These are phyloP conservation scores for Calameuta pallipes DNA, from an alignment of 2,888 invertebrate species.

Conservation along the genomic window DNA sequence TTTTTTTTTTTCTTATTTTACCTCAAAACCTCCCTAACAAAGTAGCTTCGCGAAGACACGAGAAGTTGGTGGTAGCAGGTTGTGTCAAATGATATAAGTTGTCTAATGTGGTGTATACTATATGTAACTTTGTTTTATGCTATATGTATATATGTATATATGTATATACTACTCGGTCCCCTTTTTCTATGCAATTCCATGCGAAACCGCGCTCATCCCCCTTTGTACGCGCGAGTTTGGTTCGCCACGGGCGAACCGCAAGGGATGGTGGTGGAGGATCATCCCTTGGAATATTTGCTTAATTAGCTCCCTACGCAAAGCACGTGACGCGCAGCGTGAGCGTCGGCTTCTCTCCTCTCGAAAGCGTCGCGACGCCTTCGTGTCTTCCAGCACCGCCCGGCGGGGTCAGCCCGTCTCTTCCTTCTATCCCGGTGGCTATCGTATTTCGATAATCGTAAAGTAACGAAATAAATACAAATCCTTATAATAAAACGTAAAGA, in stretches of 20 bases:
- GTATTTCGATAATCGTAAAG: constrained; percentile 19
- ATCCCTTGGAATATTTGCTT: constrained; percentile 1
- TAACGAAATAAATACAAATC: constrained; percentile 9
- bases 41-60: background rate
- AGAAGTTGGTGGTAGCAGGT: background rate
- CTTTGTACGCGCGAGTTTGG: background rate
- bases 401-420: constrained; percentile 2
- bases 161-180: background rate
- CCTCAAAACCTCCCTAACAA: background rate
- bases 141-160: background rate
- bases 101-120: background rate
- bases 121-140: background rate
- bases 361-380: constrained; percentile 23
- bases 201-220: background rate
- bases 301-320: background rate
- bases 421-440: constrained; percentile 13
- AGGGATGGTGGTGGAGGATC: background rate
- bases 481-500: constrained; percentile 2
- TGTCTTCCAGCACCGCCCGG: background rate
- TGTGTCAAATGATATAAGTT: background rate
- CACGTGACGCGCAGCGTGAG: background rate
- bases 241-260: background rate
- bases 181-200: background rate
- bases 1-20: background rate
- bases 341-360: background rate